These are phyloP conservation scores for Cosmia pyralina DNA, from an alignment of 2,888 invertebrate genomes.

Conservation along the genomic window DNA sequence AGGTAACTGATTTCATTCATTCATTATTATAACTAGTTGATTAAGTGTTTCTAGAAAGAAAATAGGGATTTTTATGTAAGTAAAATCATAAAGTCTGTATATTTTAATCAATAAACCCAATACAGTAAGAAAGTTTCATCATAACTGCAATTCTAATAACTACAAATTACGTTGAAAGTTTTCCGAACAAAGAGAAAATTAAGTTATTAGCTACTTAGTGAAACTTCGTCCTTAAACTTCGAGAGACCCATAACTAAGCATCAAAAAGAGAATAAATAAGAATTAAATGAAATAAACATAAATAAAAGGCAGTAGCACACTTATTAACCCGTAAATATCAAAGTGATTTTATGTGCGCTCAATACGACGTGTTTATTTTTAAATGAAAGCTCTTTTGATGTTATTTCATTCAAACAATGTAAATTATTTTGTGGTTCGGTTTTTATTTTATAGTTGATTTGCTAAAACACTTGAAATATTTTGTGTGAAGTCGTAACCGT, in stretches of 20 bases:
- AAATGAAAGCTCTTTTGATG: conserved; percentile 39
- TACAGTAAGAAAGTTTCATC: neutral
- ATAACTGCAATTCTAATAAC: conserved; percentile 17
- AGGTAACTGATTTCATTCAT: too few relatives aligned
- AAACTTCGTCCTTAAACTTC: conserved; percentile 39
- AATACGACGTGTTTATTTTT: conserved; percentile 51
- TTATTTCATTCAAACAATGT: conserved; percentile 30
- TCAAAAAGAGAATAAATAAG: conserved; percentile 48
- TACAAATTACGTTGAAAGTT: conserved; percentile 31
- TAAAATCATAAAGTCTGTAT: neutral
- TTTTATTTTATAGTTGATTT: conserved; percentile 9
- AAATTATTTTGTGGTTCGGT: conserved; percentile 14
- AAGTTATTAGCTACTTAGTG: conserved; percentile 44
- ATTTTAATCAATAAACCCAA: neutral
- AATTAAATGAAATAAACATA: conserved; percentile 33
- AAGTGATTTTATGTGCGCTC: conserved; percentile 39
- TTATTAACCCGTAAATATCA: conserved; percentile 42
- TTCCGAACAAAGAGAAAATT: conserved; percentile 42
- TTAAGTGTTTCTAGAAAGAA: neutral
- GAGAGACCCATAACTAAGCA: conserved; percentile 46
- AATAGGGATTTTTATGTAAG: neutral
- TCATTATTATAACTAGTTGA: too few relatives aligned
- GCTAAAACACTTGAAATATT: neutral
- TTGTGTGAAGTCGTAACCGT: conserved; percentile 1
- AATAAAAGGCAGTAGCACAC: conserved; percentile 25